Evolutionary conservation across 2,888 invertebrate genomes (phyloP).

Genomic region (Pseudanteris insignis): DNA sequence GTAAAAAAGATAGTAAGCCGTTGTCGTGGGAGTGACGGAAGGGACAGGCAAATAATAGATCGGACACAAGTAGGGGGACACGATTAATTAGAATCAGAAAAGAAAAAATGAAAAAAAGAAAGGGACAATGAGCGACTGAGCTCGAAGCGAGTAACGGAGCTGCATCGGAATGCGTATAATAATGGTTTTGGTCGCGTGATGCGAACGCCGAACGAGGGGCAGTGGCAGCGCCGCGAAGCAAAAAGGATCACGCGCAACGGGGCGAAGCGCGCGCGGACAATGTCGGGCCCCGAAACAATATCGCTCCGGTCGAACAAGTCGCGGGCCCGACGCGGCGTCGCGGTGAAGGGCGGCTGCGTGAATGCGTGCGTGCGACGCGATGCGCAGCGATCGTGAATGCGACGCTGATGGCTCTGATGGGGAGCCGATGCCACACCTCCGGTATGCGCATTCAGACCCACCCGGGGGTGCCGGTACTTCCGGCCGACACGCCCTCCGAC

Average conservation of each 20-base stretch:
- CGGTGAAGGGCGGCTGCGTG: conserved; percentile 46
- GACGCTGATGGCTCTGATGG: conserved; percentile 66
- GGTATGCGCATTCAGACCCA: conserved; percentile 67
- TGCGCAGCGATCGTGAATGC: conserved; percentile 62
- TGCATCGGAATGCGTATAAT: conserved; percentile 17
- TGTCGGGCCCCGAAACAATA: conserved; percentile 34
- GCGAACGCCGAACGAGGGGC: conserved; percentile 11
- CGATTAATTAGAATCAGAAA: no score
- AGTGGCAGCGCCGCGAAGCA: conserved; percentile 14
- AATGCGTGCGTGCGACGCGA: conserved; percentile 58
- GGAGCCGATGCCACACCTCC: conserved; percentile 67
- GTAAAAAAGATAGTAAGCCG: no score
- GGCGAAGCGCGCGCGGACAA: conserved; percentile 28
- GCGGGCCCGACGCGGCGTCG: conserved; percentile 13
- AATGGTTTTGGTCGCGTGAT: conserved; percentile 16
- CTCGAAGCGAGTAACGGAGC: conserved; percentile 9
- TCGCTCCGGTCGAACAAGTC: conserved; percentile 30
- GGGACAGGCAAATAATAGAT: no score
- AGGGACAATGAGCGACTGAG: no score
- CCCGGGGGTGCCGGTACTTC: conserved; percentile 67
- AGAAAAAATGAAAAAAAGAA: no score
- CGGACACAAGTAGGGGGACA: no score
- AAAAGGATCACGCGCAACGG: neutral
- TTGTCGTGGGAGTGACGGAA: no score
- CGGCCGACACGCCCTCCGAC: conserved; percentile 64